phyloP scores from a whole-genome alignment of 2,113 vertebrate genomes.

The Procavia capensis region DNA sequence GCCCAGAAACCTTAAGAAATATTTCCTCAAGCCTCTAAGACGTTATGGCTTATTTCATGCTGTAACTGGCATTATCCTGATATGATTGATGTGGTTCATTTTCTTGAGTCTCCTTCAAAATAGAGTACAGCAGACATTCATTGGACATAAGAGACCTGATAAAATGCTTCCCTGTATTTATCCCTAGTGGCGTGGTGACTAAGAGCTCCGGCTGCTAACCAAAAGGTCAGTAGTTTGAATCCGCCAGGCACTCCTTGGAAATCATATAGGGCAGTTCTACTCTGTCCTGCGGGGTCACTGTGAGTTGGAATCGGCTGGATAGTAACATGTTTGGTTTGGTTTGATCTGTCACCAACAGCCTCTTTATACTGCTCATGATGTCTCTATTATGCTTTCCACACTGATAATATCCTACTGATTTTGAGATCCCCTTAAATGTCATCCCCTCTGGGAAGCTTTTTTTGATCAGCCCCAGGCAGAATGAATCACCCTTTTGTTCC shows the following conservation, averaged over 20 bases:
- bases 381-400: not conserved
- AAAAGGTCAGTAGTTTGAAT: too few species aligned
- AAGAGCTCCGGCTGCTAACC: too few species aligned
- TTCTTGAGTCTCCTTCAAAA: not conserved
- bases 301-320: too few species aligned
- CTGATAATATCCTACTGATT: not conserved
- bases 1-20: not conserved
- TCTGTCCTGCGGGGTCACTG: too few species aligned
- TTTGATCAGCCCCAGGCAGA: not conserved
- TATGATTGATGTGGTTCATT: not conserved
- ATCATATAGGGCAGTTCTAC: too few species aligned
- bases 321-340: too few species aligned
- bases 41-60: not conserved
- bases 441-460: not conserved
- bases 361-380: not conserved
- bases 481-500: not conserved
- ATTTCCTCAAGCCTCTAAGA: not conserved
- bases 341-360: too few species aligned
- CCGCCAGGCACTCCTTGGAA: too few species aligned
- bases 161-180: not conserved
- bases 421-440: not conserved
- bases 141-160: not conserved
- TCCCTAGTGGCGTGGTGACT: too few species aligned
- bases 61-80: not conserved
- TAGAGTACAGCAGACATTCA: not conserved